Evolutionary conservation across 2,797 vertebrate species (phyloP).

Genomic region (Neopelma chrysocephalum): DNA sequence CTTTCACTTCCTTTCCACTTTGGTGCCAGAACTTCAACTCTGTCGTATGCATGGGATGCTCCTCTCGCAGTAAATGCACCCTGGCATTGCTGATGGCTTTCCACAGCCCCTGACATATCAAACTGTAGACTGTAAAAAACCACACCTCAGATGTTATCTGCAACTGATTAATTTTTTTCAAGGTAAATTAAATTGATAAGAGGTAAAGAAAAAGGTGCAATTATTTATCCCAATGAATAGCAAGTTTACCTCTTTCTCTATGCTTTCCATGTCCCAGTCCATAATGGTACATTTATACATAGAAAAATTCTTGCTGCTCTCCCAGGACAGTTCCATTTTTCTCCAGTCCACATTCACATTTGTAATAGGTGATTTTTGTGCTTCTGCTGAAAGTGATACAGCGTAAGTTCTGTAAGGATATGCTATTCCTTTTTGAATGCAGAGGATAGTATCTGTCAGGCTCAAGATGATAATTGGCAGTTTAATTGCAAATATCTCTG

Average conservation of each 20-base stretch:
- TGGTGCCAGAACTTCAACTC: not conserved
- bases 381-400: not conserved
- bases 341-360: not conserved
- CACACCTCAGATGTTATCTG: not conserved
- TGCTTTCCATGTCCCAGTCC: fast-evolving
- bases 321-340: constrained; percentile 49
- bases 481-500: not conserved
- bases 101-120: not conserved
- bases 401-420: not conserved
- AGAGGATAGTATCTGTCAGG: not conserved
- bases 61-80: not conserved
- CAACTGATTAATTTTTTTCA: not conserved
- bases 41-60: not conserved
- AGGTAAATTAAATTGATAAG: not conserved
- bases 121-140: not conserved
- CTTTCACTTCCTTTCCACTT: not conserved
- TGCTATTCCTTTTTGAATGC: not conserved
- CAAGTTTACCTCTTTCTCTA: not conserved
- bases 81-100: not conserved
- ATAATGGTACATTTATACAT: not conserved
- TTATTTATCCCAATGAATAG: not conserved
- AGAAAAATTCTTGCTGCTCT: not conserved
- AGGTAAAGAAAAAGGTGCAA: not conserved
- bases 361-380: not conserved
- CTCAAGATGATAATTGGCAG: not conserved